phyloP scores from a whole-genome alignment of 2,888 invertebrate species.

The Parnassius apollo region DNA sequence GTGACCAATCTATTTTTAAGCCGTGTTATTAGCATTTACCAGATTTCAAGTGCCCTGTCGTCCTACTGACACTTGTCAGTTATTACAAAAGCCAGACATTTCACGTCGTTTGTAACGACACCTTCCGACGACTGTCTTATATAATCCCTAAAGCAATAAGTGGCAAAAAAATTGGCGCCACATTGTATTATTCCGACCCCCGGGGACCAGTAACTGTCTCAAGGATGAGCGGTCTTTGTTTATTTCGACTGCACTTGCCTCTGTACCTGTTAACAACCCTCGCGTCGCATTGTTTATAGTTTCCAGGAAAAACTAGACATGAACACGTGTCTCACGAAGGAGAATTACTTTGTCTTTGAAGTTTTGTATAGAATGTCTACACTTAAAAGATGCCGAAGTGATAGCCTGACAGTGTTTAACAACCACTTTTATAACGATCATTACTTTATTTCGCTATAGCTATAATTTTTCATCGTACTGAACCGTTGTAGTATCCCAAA shows the following conservation, averaged over 20 bases:
- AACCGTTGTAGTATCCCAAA: conserved; percentile 11
- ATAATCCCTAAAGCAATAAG: conserved; percentile 51
- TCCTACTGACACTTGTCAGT: conserved; percentile 47
- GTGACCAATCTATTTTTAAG: conserved; percentile 29
- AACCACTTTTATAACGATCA: conserved; percentile 33
- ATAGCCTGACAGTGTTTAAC: conserved; percentile 26
- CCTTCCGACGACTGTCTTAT: conserved; percentile 49
- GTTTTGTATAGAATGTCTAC: conserved; percentile 39
- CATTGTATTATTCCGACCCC: conserved; percentile 52
- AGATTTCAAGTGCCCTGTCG: conserved; percentile 40
- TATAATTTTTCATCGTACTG: conserved; percentile 29
- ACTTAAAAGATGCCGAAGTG: conserved; percentile 41
- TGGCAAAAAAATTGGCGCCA: conserved; percentile 74
- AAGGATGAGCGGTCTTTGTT: conserved; percentile 54
- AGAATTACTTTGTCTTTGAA: conserved; percentile 40
- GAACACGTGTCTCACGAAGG: conserved; percentile 52
- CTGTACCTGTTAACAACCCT: conserved; percentile 31
- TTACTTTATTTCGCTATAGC: conserved; percentile 29
- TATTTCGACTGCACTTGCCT: conserved; percentile 34
- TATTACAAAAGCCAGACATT: conserved; percentile 73
- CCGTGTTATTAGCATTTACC: conserved; percentile 37
- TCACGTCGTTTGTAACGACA: conserved; percentile 73
- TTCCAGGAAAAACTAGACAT: conserved; percentile 56
- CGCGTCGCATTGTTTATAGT: conserved; percentile 49
- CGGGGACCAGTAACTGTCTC: conserved; percentile 56